Base-by-base conservation (phyloP, 2,797 vertebrate species). In the Neoniphon sammara region DNA sequence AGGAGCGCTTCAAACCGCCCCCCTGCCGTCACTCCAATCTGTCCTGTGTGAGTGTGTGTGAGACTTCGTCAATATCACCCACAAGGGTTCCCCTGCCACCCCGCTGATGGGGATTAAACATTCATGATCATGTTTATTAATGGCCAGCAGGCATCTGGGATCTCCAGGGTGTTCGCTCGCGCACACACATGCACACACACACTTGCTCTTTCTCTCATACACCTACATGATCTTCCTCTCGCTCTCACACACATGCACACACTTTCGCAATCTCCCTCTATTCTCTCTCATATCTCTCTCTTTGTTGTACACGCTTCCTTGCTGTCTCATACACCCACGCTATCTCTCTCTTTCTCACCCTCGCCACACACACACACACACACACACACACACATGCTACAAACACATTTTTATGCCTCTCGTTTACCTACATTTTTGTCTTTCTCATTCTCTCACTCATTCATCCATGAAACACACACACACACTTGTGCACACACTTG, bases 61-160 rank as follows among this genome's bases (percentile, higher is more conserved):
- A 2, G 59, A 54, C 70, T 83, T 80, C 77, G 83, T 89, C 86
- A 76, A 82, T 89, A 88, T 86, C 74, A 63, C 85, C 72, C 81
- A 83, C 7, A 20, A 87, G 77, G 71, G 67, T 83, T 90, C 83
- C 84, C 86, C 53, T 88, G 87, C 83, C 80, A 57, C 58, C 86
- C 87, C 56, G 54, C 88, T 91, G 91, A 87, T 75, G 39, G 50
- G 70, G 72, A 92, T 94, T 90, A 94, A 93, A 93, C 85, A 93
- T 94, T 94, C 90, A 94, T 93, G 92, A 93, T 90, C 87, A 92
- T 93, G 92, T 92, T 93, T 94, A 93, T 94, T 94, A 93, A 93
- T 94, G 93, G 89, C 83, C 88, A 81, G 87, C 83, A 86, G 91
- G 90, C 92, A 85, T 83, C 77, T 88, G 85, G 84, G 81, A 78